Conservation (phyloP, 2,113 vertebrate species). For the Chaenocephalus aceratus region DNA sequence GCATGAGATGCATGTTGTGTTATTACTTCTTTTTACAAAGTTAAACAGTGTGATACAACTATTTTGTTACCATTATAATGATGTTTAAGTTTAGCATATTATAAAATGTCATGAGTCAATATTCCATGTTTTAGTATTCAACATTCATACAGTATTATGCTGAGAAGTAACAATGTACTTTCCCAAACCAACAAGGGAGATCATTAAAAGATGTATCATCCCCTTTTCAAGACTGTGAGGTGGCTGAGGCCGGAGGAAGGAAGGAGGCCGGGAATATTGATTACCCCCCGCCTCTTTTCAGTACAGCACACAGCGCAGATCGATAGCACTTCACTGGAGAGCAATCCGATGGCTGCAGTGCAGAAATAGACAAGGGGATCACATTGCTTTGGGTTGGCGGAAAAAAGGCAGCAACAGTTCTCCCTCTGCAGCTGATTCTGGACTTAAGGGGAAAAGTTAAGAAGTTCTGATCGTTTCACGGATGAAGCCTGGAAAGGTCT, state of each 20-base stretch:
- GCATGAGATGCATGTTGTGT: too few species aligned
- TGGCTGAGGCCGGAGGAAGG: slow-evolving; percentile 12
- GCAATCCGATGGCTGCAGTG: slow-evolving; percentile 43
- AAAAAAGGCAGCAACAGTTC: slow-evolving; percentile 21
- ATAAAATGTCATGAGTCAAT: background rate
- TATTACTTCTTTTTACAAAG: too few species aligned
- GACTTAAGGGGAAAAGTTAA: slow-evolving; percentile 15
- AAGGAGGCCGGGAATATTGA: slow-evolving; percentile 51
- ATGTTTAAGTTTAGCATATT: background rate
- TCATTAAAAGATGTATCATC: slow-evolving; percentile 4
- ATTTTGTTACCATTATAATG: too few species aligned
- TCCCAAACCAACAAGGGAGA: background rate
- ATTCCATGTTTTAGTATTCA: background rate
- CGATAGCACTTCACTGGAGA: slow-evolving; percentile 63
- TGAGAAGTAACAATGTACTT: background rate
- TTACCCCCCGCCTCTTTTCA: slow-evolving; percentile 2
- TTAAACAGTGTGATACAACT: too few species aligned
- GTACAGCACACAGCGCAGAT: slow-evolving; percentile 44
- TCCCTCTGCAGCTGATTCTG: background rate
- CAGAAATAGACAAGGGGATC: slow-evolving; percentile 68
- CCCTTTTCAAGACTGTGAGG: slow-evolving; percentile 15
- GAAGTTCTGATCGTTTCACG: slow-evolving; percentile 1
- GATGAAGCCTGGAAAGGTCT: slow-evolving; percentile 13
- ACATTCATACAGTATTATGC: background rate
- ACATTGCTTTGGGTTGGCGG: slow-evolving; percentile 43